These are phyloP conservation scores for Drosophila virilis DNA, from an alignment of 1,140 invertebrate species.

Conservation along the genomic window DNA sequence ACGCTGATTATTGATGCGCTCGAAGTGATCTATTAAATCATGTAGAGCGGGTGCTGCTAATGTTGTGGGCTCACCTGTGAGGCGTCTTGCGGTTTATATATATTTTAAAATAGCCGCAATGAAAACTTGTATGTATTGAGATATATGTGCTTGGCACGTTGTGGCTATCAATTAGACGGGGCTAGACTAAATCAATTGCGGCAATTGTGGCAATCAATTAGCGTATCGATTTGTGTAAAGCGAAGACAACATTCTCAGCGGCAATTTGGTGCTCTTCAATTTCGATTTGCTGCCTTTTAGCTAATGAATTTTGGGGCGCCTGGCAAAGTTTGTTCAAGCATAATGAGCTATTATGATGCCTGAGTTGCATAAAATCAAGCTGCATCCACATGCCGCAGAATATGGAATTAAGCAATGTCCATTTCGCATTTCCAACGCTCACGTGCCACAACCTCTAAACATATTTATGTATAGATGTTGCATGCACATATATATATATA, in stretches of 20 bases:
- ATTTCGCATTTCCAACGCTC: conserved; percentile 76
- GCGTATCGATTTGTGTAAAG: conserved; percentile 28
- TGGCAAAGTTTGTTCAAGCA: conserved; percentile 37
- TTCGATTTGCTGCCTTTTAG: conserved; percentile 60
- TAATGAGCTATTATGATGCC: conserved; percentile 80
- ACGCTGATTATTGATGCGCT: conserved; percentile 54
- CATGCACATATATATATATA: neutral
- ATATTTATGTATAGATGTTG: conserved; percentile 22
- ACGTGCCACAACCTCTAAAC: conserved; percentile 55
- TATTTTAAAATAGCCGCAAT: conserved; percentile 43
- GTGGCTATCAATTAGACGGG: conserved; percentile 59
- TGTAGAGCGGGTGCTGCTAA: conserved; percentile 21
- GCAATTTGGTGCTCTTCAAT: conserved; percentile 33
- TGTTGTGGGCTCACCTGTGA: conserved; percentile 45
- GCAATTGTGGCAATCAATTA: conserved; percentile 51
- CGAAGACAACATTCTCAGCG: conserved; percentile 25
- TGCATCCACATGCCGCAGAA: conserved; percentile 47
- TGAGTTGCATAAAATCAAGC: conserved; percentile 61
- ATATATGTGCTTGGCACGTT: conserved; percentile 54
- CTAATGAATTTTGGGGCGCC: conserved; percentile 68
- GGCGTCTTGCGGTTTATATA: conserved; percentile 29
- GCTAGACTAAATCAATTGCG: conserved; percentile 61
- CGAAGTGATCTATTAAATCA: conserved; percentile 66
- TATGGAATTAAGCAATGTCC: conserved; percentile 80
- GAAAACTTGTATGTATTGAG: conserved; percentile 22